Conservation (phyloP, 2,888 invertebrate genomes). For the Philhelius pedissequus region DNA sequence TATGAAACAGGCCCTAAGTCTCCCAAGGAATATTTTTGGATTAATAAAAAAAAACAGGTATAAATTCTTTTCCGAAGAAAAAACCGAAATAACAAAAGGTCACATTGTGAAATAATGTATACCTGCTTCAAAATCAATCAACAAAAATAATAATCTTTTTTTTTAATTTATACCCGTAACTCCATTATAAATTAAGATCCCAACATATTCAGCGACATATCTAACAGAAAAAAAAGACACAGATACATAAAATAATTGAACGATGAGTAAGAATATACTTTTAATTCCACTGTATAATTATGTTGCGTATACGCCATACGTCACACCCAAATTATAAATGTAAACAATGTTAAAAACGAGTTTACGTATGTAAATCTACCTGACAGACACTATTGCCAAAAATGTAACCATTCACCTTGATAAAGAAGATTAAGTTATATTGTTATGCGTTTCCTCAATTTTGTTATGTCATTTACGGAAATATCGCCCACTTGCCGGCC, state of each 20-base stretch:
- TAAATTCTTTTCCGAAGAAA: no score
- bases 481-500: slow-evolving; percentile 31
- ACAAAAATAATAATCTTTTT: not conserved
- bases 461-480: slow-evolving; percentile 20
- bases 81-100: no score
- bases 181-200: not conserved
- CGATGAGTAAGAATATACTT: slow-evolving; percentile 2
- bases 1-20: no score
- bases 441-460: slow-evolving; percentile 15
- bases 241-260: not conserved
- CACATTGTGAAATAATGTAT: no score
- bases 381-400: not conserved
- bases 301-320: slow-evolving; percentile 50
- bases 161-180: not conserved
- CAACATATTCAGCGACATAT: not conserved
- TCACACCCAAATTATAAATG: not conserved
- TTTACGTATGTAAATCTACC: not conserved
- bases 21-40: no score
- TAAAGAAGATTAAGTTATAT: not conserved
- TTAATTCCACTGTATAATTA: slow-evolving; percentile 16
- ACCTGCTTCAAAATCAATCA: not conserved
- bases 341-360: slow-evolving; percentile 20
- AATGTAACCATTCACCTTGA: not conserved
- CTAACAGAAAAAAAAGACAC: not conserved
- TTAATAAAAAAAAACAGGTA: no score